A percentile compares a stretch with the other conserved stretches of the same genome.
phyloP scores from a whole-genome alignment of 2,113 vertebrate genomes.

The Chloroceryle aenea region DNA sequence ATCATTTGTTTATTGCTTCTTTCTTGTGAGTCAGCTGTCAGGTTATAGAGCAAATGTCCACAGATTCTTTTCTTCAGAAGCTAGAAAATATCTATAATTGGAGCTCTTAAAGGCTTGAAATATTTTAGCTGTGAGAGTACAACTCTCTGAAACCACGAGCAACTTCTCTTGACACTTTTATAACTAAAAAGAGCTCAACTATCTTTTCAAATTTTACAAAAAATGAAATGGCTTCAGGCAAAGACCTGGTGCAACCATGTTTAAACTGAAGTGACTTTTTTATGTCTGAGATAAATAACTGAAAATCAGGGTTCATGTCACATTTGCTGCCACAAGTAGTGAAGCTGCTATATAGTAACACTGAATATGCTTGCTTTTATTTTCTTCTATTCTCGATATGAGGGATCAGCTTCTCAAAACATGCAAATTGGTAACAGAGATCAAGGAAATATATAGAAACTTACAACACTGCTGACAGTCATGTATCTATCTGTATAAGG shows the following conservation, averaged over 20 bases:
- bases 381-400: neutral
- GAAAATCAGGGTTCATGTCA: neutral
- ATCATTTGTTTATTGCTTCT: neutral
- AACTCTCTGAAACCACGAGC: neutral
- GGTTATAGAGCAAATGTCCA: neutral
- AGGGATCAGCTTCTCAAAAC: neutral
- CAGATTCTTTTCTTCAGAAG: neutral
- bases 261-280: neutral
- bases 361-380: neutral
- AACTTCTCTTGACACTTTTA: neutral
- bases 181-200: neutral
- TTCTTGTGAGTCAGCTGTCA: neutral
- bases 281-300: neutral
- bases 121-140: neutral
- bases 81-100: neutral
- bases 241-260: neutral
- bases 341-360: neutral
- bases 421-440: neutral
- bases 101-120: neutral
- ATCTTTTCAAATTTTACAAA: neutral
- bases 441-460: neutral
- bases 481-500: neutral
- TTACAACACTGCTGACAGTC: neutral
- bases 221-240: neutral
- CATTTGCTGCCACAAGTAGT: neutral